Evolutionary conservation across 2,113 vertebrate genomes (phyloP).

Genomic region (Eulacestoma nigropectus): DNA sequence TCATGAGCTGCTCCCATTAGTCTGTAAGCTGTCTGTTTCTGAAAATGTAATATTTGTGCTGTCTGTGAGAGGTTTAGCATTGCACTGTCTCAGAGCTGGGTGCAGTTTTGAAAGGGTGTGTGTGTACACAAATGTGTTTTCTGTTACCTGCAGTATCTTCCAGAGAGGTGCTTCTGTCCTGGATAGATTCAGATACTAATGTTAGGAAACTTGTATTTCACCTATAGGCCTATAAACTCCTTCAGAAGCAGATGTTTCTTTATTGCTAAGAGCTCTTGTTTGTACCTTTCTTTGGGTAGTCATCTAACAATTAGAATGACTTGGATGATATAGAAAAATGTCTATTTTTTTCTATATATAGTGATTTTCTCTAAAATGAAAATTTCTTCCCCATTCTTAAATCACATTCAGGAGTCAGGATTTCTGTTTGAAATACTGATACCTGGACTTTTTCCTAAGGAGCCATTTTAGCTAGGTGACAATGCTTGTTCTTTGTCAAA

Average conservation of each 20-base stretch:
- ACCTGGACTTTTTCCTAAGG: background rate
- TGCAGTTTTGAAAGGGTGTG: background rate
- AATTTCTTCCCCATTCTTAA: background rate
- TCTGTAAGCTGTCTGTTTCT: background rate
- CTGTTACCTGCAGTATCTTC: background rate
- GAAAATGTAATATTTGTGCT: background rate
- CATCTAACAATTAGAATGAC: background rate
- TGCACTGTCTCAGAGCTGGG: background rate
- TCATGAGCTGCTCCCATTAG: background rate
- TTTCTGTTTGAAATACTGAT: background rate
- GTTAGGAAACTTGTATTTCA: background rate
- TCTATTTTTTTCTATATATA: rapidly evolving
- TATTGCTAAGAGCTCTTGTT: background rate
- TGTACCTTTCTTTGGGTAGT: background rate
- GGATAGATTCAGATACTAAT: background rate
- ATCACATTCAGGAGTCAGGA: background rate
- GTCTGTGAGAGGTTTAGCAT: background rate
- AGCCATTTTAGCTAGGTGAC: background rate
- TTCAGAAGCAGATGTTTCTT: background rate
- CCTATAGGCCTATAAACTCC: background rate
- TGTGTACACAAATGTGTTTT: background rate
- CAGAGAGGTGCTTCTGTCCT: background rate
- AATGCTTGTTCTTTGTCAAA: background rate
- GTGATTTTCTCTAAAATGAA: background rate
- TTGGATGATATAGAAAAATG: background rate